These are phyloP conservation scores for Argya squamiceps DNA, from an alignment of 2,797 vertebrate species.

Conservation along the genomic window DNA sequence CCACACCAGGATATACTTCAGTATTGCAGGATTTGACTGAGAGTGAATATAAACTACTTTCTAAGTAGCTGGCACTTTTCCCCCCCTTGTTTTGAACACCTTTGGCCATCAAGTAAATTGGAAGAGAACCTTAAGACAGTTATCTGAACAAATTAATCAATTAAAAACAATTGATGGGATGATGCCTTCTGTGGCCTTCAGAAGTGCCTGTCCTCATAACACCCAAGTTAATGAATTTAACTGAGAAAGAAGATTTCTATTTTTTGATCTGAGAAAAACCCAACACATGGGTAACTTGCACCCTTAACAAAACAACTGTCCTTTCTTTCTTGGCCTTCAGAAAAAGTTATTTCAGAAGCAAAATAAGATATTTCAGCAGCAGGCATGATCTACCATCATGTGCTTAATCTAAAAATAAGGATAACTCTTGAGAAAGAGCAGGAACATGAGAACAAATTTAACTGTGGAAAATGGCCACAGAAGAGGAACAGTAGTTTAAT, in stretches of 20 bases:
- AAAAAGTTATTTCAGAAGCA: neutral
- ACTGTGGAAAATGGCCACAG: neutral
- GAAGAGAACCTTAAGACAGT: neutral
- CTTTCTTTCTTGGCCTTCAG: neutral
- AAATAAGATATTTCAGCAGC: neutral
- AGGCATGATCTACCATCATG: neutral
- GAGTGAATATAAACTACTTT: neutral
- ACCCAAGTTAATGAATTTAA: neutral
- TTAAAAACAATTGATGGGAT: neutral
- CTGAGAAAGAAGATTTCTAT: neutral
- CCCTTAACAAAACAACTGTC: neutral
- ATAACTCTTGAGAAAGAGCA: constrained; percentile 4
- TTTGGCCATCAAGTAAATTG: neutral
- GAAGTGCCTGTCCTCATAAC: neutral
- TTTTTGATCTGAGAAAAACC: neutral
- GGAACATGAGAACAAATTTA: constrained; percentile 19
- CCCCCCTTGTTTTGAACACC: neutral
- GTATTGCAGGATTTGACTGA: neutral
- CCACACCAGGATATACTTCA: neutral
- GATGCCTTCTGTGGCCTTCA: neutral
- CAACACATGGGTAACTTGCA: neutral
- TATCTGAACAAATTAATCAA: neutral
- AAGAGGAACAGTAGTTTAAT: constrained; percentile 10
- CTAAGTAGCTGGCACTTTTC: neutral
- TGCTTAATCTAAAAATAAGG: constrained; percentile 57